phyloP scores from a whole-genome alignment of 2,797 vertebrate species.

The Helarctos malayanus region DNA sequence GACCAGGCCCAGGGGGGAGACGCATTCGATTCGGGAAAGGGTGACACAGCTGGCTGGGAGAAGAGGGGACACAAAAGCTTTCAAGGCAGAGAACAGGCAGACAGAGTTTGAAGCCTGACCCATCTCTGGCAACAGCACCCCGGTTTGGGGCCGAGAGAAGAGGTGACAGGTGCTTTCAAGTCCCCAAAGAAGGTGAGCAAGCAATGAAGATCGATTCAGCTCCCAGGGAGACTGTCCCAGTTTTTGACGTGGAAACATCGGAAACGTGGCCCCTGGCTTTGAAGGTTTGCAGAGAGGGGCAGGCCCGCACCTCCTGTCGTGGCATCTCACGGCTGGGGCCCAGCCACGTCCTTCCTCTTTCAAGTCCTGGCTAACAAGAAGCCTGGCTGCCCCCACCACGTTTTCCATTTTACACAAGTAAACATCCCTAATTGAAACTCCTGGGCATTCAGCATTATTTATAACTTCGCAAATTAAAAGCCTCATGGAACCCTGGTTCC shows the following conservation, averaged over 20 bases:
- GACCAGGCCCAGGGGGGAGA: accelerated
- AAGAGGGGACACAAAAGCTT: background rate
- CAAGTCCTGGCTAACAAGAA: constrained; percentile 19
- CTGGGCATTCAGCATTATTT: constrained; percentile 72
- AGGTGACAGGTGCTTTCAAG: accelerated
- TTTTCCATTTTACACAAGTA: constrained; percentile 22
- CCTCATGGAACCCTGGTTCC: background rate
- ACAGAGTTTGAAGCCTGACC: accelerated
- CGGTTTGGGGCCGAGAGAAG: accelerated
- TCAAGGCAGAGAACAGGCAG: background rate
- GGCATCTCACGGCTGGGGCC: background rate
- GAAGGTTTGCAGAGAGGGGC: background rate
- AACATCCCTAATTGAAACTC: constrained; percentile 75
- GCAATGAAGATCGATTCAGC: background rate
- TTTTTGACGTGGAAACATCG: background rate
- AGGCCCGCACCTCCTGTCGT: accelerated
- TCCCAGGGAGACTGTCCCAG: background rate
- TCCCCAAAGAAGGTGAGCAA: background rate
- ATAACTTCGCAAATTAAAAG: constrained; percentile 55
- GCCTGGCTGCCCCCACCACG: background rate
- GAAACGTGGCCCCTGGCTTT: background rate
- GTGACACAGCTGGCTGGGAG: accelerated
- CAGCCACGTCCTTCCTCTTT: accelerated
- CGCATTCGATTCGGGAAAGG: accelerated
- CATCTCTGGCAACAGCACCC: background rate